Evolutionary conservation across 2,797 vertebrate species (phyloP), one percentile per base, ranked within the genome.

Genomic region (Esox lucius): DNA sequence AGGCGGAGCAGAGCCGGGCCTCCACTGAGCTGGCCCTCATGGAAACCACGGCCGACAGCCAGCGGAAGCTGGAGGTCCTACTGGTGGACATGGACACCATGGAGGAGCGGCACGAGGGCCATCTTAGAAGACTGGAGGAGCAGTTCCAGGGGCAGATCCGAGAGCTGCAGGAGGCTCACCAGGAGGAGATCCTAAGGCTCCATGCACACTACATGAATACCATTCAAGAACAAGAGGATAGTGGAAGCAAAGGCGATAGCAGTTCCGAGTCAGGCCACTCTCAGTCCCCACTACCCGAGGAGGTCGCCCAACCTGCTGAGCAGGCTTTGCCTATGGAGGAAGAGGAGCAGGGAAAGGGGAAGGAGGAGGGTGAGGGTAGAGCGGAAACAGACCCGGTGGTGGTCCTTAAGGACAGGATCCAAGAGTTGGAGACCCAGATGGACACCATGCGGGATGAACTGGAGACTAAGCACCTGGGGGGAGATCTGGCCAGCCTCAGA

Each of bases 351-450:
- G 78, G 82, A 0, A 77, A 80, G 71, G 33, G 33, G 31, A 11
- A 70, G 17, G 79, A 70, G 17, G 79, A 35, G 74, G 84, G 75
- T 7, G 78, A 33, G 73, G 64, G 79, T 0, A 24, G 77, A n/a
- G 81, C 82, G 0, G 94, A 96, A 71, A 79, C 84, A 0, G 95
- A 95, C 77, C 93, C 95, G 68, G 93, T 95, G 94, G 89, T 90
- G 0, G 86, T 95, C 72, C 91, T 98, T 81, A 94, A 94, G 75
- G 96, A 95, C 35, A 94, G 96, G 15, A 95, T 98, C 90, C 95
- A 95, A 83, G 97, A 98, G 87, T 91, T 98, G 87, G 97, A 99
- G 87, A 93, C 95, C 65, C 95, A 97, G 91, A 97, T 97, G 94
- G 92, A 95, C 4, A 76, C 88, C 88, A 97, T 98, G 97, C 96